phyloP scores from a whole-genome alignment of 2,797 vertebrate species.

The Danio jaintianensis region DNA sequence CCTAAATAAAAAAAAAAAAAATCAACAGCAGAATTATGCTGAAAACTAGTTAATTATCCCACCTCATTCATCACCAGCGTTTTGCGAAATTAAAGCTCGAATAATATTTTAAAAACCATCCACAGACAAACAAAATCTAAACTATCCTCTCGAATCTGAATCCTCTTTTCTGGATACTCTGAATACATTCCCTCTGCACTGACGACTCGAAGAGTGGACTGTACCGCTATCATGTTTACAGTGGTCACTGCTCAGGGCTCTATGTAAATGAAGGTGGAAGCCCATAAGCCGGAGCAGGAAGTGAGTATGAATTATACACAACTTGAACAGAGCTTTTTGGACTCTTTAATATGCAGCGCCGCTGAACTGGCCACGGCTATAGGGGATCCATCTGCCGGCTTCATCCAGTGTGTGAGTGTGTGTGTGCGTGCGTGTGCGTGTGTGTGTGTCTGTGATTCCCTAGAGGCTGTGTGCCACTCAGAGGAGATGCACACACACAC shows the following conservation, averaged over 20 bases:
- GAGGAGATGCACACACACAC: slow-evolving; percentile 49
- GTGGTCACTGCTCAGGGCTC: slow-evolving; percentile 47
- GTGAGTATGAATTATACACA: slow-evolving; percentile 66
- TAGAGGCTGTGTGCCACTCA: slow-evolving; percentile 59
- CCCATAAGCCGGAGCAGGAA: slow-evolving; percentile 55
- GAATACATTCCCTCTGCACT: too few relatives aligned
- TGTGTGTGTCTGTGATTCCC: slow-evolving; percentile 54
- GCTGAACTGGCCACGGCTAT: slow-evolving; percentile 62
- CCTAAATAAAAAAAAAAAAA: too few relatives aligned
- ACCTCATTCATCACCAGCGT: too few relatives aligned
- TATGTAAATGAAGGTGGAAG: slow-evolving; percentile 60
- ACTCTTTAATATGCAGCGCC: slow-evolving; percentile 67
- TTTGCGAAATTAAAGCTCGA: too few relatives aligned
- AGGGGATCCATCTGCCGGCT: slow-evolving; percentile 67
- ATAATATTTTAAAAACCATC: too few relatives aligned
- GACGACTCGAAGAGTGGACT: slow-evolving; percentile 24
- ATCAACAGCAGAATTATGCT: too few relatives aligned
- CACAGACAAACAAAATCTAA: too few relatives aligned
- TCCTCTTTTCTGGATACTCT: too few relatives aligned
- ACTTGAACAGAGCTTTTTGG: slow-evolving; percentile 59
- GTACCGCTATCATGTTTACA: slow-evolving; percentile 29
- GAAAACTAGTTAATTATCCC: too few relatives aligned
- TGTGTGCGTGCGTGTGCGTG: slow-evolving; percentile 24
- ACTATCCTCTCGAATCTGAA: too few relatives aligned
- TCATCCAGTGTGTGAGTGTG: slow-evolving; percentile 46